phyloP scores from a whole-genome alignment of 2,113 vertebrate genomes.

The Herpailurus yagouaroundi region DNA sequence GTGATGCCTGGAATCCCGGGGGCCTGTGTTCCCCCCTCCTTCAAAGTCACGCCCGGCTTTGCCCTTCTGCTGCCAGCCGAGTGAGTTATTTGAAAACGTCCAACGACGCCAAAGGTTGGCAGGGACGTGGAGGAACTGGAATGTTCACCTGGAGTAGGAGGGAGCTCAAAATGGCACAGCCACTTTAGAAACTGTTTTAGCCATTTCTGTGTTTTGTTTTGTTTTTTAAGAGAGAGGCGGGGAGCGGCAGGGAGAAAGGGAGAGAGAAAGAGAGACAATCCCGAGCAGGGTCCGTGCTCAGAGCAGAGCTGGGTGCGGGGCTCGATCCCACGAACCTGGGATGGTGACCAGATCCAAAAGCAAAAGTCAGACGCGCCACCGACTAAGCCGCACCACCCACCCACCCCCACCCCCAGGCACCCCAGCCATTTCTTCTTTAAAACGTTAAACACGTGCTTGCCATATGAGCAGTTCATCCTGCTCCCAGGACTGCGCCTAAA shows the following conservation, averaged over 20 bases:
- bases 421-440: neutral
- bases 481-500: neutral
- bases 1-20: neutral
- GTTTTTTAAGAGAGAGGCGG: too few relatives aligned
- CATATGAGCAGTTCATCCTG: neutral
- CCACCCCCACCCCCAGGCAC: too few relatives aligned
- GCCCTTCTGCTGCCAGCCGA: neutral
- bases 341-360: too few relatives aligned
- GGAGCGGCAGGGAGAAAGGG: too few relatives aligned
- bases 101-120: accelerated
- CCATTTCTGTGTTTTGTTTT: neutral
- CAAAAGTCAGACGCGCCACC: too few relatives aligned
- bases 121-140: neutral
- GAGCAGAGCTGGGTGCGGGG: too few relatives aligned
- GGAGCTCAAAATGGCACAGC: neutral
- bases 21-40: neutral
- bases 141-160: too few relatives aligned
- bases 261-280: too few relatives aligned
- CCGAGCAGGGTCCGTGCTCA: too few relatives aligned
- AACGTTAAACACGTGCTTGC: neutral
- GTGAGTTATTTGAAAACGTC: neutral
- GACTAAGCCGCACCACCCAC: too few relatives aligned
- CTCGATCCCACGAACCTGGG: too few relatives aligned
- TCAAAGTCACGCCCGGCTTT: neutral
- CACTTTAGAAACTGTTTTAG: neutral